Conservation (phyloP, 2,797 vertebrate species). For the Pachyuromys duprasi region DNA sequence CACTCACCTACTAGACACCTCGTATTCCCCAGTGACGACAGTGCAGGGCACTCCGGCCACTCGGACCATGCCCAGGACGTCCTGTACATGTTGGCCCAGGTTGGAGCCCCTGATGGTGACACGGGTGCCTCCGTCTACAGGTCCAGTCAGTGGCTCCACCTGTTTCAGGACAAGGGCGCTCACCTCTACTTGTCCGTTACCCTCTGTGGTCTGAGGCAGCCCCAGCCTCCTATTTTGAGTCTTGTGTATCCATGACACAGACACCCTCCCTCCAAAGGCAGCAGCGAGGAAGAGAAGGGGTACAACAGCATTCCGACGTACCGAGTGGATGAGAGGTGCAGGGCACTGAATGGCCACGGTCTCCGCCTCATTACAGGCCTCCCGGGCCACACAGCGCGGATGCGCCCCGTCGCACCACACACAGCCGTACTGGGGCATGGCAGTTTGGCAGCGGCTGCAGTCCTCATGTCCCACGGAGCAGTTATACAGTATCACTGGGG, state of each 20-base stretch:
- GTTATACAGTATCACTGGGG: constrained; percentile 95
- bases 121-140: constrained; percentile 94
- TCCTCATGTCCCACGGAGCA: constrained; percentile 96
- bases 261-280: background rate
- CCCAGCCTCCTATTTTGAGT: background rate
- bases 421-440: constrained; percentile 92
- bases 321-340: constrained; percentile 94
- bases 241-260: background rate
- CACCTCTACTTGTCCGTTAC: constrained; percentile 33
- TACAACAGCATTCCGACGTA: constrained; percentile 83
- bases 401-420: constrained; percentile 94
- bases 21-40: constrained; percentile 92
- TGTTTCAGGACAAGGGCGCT: constrained; percentile 81
- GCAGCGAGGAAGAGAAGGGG: background rate
- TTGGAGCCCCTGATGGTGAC: constrained; percentile 97
- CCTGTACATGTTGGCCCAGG: constrained; percentile 95
- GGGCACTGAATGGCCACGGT: constrained; percentile 93
- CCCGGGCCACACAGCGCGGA: constrained; percentile 91
- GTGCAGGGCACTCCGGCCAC: constrained; percentile 94
- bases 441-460: constrained; percentile 97
- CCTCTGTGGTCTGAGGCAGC: background rate
- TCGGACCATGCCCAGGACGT: constrained; percentile 93
- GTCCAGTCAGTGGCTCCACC: constrained; percentile 96
- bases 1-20: constrained; percentile 96
- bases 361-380: constrained; percentile 91